Conservation (phyloP, 2,113 vertebrate genomes). For the Piprites chloris region DNA sequence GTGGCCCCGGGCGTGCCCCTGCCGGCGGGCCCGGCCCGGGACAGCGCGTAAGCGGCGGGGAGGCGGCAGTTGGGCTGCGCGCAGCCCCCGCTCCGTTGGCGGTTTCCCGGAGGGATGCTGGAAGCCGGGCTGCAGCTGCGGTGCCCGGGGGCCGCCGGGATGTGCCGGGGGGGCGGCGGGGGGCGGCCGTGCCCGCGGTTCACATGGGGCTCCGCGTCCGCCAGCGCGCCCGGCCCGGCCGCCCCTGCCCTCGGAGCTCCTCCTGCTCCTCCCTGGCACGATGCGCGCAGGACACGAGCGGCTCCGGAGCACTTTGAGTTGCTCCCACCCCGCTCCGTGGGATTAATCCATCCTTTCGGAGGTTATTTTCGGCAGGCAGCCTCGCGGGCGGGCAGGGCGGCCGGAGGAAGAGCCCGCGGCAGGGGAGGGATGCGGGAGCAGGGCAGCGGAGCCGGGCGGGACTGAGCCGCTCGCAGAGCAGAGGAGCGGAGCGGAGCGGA, state of each 20-base stretch:
- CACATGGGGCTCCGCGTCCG: not conserved
- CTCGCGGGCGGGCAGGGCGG: not conserved
- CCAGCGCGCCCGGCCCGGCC: not conserved
- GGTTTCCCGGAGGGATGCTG: not conserved
- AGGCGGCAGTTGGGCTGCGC: not conserved
- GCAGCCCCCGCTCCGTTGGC: not conserved
- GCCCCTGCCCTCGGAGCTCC: not conserved
- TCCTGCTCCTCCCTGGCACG: not conserved
- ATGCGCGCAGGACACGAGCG: not conserved
- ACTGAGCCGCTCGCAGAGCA: not conserved
- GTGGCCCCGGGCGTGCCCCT: not conserved
- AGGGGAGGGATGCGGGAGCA: slow-evolving; percentile 15
- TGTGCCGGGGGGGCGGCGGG: not conserved
- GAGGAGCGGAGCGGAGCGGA: not conserved
- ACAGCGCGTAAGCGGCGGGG: not conserved
- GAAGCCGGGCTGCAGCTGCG: not conserved
- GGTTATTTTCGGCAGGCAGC: slow-evolving; percentile 42
- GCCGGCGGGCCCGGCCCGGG: not conserved
- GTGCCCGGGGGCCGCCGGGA: not conserved
- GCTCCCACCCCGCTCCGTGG: slow-evolving; percentile 10
- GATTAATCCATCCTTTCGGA: not conserved
- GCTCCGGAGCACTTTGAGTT: not conserved
- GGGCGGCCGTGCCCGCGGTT: not conserved
- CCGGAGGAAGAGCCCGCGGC: not conserved
- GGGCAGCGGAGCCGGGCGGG: not conserved